Evolutionary conservation across 2,888 invertebrate species (phyloP).

Genomic region (Stenodera caucasica): DNA sequence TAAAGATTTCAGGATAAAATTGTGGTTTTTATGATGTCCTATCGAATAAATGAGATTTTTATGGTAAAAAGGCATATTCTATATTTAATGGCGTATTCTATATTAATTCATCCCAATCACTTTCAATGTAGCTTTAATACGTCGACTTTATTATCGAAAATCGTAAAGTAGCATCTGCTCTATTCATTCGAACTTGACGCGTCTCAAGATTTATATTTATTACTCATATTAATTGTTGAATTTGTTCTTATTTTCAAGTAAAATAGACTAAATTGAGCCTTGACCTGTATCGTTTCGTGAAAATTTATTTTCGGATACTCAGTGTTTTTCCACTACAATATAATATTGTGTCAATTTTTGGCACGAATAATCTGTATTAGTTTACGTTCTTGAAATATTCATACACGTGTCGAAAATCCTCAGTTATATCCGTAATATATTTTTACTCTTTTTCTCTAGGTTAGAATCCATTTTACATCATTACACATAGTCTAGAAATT

Average conservation of each 20-base stretch:
- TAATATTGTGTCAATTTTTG: background rate
- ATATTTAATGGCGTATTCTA: too few relatives aligned
- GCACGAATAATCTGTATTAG: background rate
- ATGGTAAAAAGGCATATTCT: too few relatives aligned
- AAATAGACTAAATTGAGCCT: constrained; percentile 7
- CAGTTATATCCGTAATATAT: too few relatives aligned
- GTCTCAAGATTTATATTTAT: too few relatives aligned
- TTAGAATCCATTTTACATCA: too few relatives aligned
- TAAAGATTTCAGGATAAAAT: too few relatives aligned
- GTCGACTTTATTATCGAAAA: background rate
- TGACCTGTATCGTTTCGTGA: constrained; percentile 13
- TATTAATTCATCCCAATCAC: background rate
- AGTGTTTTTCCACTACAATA: constrained; percentile 4
- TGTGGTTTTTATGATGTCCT: background rate
- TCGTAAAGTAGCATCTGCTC: background rate
- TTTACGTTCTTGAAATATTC: background rate
- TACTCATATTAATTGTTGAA: too few relatives aligned
- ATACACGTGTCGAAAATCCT: constrained; percentile 8
- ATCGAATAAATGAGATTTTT: too few relatives aligned
- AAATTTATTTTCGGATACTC: constrained; percentile 11
- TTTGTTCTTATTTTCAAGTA: background rate
- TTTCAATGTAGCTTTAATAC: background rate
- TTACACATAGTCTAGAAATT: too few relatives aligned
- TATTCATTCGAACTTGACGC: too few relatives aligned
- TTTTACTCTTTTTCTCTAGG: background rate